Conservation (phyloP, 2,113 vertebrate species). For the Donacobius atricapilla region DNA sequence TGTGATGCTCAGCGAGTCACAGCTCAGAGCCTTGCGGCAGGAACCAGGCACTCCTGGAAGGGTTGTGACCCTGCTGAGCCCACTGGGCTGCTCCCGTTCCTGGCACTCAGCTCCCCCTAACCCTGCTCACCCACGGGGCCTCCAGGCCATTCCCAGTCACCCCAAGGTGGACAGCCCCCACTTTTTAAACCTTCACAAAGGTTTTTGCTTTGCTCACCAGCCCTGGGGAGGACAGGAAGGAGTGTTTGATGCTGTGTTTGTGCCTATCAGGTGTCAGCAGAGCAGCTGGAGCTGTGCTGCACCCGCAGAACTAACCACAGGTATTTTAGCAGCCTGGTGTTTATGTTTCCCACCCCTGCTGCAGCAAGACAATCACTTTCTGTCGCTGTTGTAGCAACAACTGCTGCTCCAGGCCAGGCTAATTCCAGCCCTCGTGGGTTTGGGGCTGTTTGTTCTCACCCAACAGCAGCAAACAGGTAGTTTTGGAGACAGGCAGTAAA, state of each 20-base stretch:
- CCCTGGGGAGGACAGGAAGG: background rate
- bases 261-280: background rate
- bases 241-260: background rate
- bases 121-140: fast-evolving
- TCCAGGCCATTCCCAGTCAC: background rate
- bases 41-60: background rate
- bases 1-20: fast-evolving
- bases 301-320: constrained; percentile 36
- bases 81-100: fast-evolving
- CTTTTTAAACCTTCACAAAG: background rate
- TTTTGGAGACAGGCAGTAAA: background rate
- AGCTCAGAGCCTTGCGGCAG: background rate
- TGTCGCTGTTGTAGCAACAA: background rate
- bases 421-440: background rate
- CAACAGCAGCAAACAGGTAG: background rate
- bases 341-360: background rate
- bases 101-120: background rate
- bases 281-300: background rate
- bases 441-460: background rate
- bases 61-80: background rate
- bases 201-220: background rate
- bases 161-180: fast-evolving
- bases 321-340: background rate
- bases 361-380: background rate
- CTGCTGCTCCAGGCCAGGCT: background rate